Conservation (phyloP, 2,797 vertebrate species). For the Gastrophryne carolinensis region DNA sequence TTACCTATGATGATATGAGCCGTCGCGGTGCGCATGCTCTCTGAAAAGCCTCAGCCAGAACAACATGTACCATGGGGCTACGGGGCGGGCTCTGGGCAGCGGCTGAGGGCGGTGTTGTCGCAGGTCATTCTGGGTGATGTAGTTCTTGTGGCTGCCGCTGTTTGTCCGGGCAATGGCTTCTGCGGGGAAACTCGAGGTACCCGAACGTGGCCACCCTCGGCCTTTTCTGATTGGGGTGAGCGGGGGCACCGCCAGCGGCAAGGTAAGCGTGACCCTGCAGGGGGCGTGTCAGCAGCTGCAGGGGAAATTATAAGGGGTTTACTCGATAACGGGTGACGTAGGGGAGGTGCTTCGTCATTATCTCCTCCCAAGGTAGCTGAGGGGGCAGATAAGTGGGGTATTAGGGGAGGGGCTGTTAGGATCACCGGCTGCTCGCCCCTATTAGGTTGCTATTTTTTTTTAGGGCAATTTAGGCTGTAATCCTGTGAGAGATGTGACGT, state of each 20-base stretch:
- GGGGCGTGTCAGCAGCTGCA: background rate
- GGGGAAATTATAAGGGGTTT: background rate
- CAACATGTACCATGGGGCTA: constrained; percentile 50
- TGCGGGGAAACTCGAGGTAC: constrained; percentile 32
- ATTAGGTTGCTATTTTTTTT: no score
- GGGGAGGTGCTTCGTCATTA: background rate
- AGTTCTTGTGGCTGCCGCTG: background rate
- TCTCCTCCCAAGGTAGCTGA: background rate
- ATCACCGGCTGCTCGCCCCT: no score
- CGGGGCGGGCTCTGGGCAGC: background rate
- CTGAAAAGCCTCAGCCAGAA: background rate
- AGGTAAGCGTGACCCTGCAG: constrained; percentile 67
- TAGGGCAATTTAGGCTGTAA: no score
- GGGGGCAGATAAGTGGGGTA: background rate
- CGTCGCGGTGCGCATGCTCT: background rate
- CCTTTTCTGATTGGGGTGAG: constrained; percentile 92
- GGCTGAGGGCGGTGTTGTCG: no score
- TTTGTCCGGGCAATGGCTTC: constrained; percentile 58
- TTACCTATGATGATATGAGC: constrained; percentile 29
- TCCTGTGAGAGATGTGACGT: no score
- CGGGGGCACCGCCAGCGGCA: constrained; percentile 92
- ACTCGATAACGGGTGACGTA: background rate
- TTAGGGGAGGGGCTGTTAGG: background rate
- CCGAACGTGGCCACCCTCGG: constrained; percentile 68
- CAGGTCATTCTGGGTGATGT: constrained; percentile 52